Conservation (phyloP, 2,888 invertebrate genomes). For the Panzeria rudis region DNA sequence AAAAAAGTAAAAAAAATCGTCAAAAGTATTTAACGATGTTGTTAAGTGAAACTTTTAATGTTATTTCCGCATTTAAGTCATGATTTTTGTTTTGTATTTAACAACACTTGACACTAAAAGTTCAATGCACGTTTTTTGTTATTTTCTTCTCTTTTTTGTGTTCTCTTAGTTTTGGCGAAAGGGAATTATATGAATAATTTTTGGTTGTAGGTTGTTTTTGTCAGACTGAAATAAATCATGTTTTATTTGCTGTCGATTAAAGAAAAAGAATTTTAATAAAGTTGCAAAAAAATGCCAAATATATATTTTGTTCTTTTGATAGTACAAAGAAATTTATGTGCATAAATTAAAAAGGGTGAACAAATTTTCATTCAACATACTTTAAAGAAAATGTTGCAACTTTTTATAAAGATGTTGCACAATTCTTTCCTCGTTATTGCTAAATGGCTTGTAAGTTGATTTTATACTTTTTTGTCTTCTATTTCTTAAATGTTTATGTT, state of each 20-base stretch:
- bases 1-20: not conserved
- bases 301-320: not conserved
- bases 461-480: not conserved
- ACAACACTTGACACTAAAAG: conserved; percentile 58
- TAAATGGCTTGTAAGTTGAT: conserved; percentile 5
- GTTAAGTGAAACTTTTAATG: conserved; percentile 49
- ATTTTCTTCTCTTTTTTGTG: conserved; percentile 6
- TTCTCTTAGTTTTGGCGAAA: conserved; percentile 21
- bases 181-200: conserved; percentile 53
- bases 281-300: not conserved
- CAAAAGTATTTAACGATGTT: conserved; percentile 15
- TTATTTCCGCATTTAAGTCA: conserved; percentile 62
- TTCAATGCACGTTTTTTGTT: conserved; percentile 58
- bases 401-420: conserved; percentile 24
- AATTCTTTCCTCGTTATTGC: not conserved
- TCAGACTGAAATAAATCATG: conserved; percentile 39
- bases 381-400: not conserved
- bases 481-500: conserved; percentile 13
- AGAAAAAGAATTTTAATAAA: conserved; percentile 25
- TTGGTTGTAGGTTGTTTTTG: conserved; percentile 13
- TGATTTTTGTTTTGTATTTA: conserved; percentile 36
- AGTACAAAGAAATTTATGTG: conserved; percentile 35
- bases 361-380: not conserved
- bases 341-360: conserved; percentile 41
- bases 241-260: conserved; percentile 27